These are phyloP conservation scores for Baccha elongata DNA, from an alignment of 2,888 invertebrate genomes.

Conservation along the genomic window DNA sequence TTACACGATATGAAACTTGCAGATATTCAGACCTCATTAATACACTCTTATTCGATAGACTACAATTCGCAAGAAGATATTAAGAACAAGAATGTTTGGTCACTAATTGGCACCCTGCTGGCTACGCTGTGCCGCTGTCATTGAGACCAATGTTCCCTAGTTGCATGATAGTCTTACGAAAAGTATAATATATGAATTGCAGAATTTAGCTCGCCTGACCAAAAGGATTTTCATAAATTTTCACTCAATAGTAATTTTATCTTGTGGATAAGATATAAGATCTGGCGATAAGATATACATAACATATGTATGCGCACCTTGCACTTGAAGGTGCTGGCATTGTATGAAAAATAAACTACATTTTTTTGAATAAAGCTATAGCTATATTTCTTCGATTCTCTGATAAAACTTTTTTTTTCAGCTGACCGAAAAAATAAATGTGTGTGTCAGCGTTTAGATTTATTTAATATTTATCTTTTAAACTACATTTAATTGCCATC, in stretches of 20 bases:
- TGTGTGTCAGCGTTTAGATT: no score
- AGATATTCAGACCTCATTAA: no score
- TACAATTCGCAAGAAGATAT: slow-evolving; percentile 28
- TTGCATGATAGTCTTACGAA: slow-evolving; percentile 32
- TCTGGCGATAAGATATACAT: slow-evolving; percentile 17
- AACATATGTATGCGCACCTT: slow-evolving; percentile 3
- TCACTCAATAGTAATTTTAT: slow-evolving; percentile 17
- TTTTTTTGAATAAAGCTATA: no score
- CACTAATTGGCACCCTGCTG: slow-evolving; percentile 79
- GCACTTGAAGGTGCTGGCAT: not conserved
- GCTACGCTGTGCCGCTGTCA: slow-evolving; percentile 76
- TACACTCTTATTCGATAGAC: slow-evolving; percentile 8
- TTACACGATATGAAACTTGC: slow-evolving; percentile 47
- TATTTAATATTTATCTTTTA: no score
- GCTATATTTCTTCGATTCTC: no score
- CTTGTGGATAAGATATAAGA: slow-evolving; percentile 54
- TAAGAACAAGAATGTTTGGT: slow-evolving; percentile 63
- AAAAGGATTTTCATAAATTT: slow-evolving; percentile 57
- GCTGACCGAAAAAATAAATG: no score
- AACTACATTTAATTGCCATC: no score
- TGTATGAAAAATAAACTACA: no score
- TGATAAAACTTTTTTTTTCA: no score
- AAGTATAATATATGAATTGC: slow-evolving; percentile 67
- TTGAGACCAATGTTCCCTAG: slow-evolving; percentile 71
- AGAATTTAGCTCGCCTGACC: slow-evolving; percentile 33